phyloP scores from a whole-genome alignment of 2,888 invertebrate species.

The Dione vanillae region DNA sequence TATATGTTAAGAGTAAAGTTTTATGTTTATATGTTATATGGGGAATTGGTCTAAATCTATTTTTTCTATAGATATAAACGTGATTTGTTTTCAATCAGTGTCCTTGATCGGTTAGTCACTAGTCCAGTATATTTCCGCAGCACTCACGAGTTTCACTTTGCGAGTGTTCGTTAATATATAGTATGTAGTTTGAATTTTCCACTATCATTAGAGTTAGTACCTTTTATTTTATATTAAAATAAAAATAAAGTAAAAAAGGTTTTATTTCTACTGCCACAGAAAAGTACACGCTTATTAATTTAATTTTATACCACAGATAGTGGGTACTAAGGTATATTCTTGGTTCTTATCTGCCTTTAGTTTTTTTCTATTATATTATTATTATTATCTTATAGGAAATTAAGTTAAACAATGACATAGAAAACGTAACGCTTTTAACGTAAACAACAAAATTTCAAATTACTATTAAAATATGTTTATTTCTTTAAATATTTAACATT shows the following conservation, averaged over 20 bases:
- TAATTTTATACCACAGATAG: background rate
- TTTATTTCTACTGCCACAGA: too few relatives aligned
- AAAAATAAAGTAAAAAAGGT: too few relatives aligned
- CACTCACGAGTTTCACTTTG: slow-evolving; percentile 2
- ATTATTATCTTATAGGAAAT: slow-evolving; percentile 1
- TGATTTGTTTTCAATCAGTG: slow-evolving; percentile 3
- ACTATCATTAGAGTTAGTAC: background rate
- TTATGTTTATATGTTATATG: background rate
- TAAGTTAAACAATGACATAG: background rate
- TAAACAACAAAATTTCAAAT: too few relatives aligned
- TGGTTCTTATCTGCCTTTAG: background rate
- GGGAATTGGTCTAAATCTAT: background rate
- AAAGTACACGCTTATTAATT: too few relatives aligned
- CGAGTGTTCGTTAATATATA: background rate
- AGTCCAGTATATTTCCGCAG: slow-evolving; percentile 7
- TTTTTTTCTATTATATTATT: background rate
- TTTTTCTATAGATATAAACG: background rate
- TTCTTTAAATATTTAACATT: too few relatives aligned
- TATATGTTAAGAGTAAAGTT: too few relatives aligned
- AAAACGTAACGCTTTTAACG: too few relatives aligned
- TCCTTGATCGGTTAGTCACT: slow-evolving; percentile 12
- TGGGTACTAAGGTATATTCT: background rate
- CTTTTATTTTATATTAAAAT: background rate
- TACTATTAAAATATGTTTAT: too few relatives aligned
- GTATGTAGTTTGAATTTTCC: background rate